Evolutionary conservation across 2,888 invertebrate species (phyloP), one percentile per base, ranked within the genome.

Genomic region (Meliscaeva auricollis): DNA sequence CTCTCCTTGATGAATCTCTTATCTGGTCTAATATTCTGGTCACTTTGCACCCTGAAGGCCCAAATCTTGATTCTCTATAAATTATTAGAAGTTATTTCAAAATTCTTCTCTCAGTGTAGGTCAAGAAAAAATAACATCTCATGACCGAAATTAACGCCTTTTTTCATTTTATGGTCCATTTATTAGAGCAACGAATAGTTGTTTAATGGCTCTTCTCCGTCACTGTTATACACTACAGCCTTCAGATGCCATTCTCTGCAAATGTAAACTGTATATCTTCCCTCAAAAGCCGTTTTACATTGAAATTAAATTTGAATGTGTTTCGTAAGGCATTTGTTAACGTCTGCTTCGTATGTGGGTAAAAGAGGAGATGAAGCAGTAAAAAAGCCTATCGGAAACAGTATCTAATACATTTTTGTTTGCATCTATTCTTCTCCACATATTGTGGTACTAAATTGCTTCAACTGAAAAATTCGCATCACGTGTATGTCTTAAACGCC

Each of bases 401-500:
- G 13, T 35, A 56, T 17, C 64, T 62, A 26, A 48, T 64, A 32
- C 30, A 35, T 32, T 2, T 64, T 48, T n/a, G n/a, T 58, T 50
- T 72, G 68, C 13, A 60, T 73, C 78, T 69, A 64, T 52, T 73
- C 56, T 56, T 56, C 69, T 70, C 17, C 64, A 64, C 64, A 70
- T 72, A 44, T 58, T 50, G 52, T 68, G 82, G 62, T 30, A 68
- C 54, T 54, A 85, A 85, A 80, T 85, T 76, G 75, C 80, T 81
- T 41, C 4, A 76, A 69, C 89, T 90, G 88, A 89, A 90, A 88
- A 87, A 91, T 91, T 91, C 91, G 88, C 83, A 88, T 89, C 91
- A 91, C 91, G 91, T 91, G 90, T 89, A 87, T 90, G 90, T 91
- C 90, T 91, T 91, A 91, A 91, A 91, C 90, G 91, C 91, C 91